phyloP scores from a whole-genome alignment of 2,888 invertebrate species.

The Aphelenchoides bicaudatus region DNA sequence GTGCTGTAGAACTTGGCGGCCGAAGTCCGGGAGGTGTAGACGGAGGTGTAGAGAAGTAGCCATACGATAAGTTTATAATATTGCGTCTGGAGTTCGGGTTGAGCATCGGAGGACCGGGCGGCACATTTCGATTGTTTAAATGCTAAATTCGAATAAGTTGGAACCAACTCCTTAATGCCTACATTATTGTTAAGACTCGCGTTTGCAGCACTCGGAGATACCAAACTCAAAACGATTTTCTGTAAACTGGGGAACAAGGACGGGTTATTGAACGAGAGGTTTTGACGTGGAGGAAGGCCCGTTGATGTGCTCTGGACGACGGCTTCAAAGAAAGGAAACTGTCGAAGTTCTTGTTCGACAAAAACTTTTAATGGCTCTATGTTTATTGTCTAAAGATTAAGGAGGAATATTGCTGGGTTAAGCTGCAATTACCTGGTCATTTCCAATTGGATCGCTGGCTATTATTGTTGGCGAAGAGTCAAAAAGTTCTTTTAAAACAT shows the following conservation, averaged over 20 bases:
- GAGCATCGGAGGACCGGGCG: no score
- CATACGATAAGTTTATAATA: neutral
- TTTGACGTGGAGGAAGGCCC: no score
- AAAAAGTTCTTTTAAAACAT: conserved; percentile 2
- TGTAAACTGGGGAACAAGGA: neutral
- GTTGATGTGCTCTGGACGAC: neutral
- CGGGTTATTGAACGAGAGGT: conserved; percentile 6
- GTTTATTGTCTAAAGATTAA: conserved; percentile 10
- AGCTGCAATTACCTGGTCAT: conserved; percentile 16
- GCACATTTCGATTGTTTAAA: neutral
- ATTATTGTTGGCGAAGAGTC: conserved; percentile 11
- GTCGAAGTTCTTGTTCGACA: conserved; percentile 15
- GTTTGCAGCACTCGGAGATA: conserved; percentile 9
- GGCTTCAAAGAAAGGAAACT: conserved; percentile 10
- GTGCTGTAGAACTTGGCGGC: no score
- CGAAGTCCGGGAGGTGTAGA: neutral
- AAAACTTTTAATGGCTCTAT: conserved; percentile 12
- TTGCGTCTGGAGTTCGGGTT: conserved; percentile 4
- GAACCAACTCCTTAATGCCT: no score
- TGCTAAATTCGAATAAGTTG: no score
- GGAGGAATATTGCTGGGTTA: neutral
- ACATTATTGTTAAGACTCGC: neutral
- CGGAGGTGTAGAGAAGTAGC: neutral
- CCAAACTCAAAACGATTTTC: conserved; percentile 4
- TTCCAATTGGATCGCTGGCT: conserved; percentile 15